phyloP scores from a whole-genome alignment of 2,888 invertebrate genomes.

The Sphecodes monilicornis region DNA sequence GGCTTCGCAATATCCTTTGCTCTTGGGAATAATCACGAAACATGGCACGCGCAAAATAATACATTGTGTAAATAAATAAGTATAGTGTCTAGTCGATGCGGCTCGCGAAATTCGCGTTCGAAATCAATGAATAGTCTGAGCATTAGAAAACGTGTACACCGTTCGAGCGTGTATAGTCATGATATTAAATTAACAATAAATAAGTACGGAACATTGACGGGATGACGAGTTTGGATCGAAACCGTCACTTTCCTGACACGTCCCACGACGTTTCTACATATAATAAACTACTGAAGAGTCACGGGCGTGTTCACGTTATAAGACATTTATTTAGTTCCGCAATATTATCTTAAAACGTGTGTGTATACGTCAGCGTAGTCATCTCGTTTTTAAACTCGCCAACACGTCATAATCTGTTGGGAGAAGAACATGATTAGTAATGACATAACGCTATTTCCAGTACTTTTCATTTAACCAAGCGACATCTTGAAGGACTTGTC shows the following conservation, averaged over 20 bases:
- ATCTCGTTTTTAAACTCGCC: conserved; percentile 76
- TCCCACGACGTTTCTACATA: conserved; percentile 1
- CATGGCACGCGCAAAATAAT: conserved; percentile 4
- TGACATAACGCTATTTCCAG: conserved; percentile 22
- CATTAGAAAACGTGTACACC: conserved; percentile 16
- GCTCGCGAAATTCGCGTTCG: conserved; percentile 1
- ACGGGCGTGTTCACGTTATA: conserved; percentile 24
- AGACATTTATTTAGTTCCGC: conserved; percentile 42
- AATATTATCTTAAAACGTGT: conserved; percentile 70
- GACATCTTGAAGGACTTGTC: neutral
- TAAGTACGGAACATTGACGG: conserved; percentile 53
- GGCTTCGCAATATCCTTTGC: neutral
- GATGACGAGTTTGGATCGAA: conserved; percentile 12
- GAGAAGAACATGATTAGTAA: conserved; percentile 76
- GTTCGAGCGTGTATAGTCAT: conserved; percentile 13
- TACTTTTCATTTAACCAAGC: conserved; percentile 56
- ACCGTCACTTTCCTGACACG: conserved; percentile 39
- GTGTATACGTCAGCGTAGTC: conserved; percentile 72
- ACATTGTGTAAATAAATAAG: conserved; percentile 50
- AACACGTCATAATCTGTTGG: conserved; percentile 82
- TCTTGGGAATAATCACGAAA: conserved; percentile 7
- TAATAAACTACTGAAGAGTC: conserved; percentile 19
- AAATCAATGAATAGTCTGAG: conserved; percentile 52
- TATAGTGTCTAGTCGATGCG: conserved; percentile 10
- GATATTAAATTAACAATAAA: conserved; percentile 50